Base-by-base conservation (phyloP, 2,113 vertebrate species). In the Erpornis zantholeuca region DNA sequence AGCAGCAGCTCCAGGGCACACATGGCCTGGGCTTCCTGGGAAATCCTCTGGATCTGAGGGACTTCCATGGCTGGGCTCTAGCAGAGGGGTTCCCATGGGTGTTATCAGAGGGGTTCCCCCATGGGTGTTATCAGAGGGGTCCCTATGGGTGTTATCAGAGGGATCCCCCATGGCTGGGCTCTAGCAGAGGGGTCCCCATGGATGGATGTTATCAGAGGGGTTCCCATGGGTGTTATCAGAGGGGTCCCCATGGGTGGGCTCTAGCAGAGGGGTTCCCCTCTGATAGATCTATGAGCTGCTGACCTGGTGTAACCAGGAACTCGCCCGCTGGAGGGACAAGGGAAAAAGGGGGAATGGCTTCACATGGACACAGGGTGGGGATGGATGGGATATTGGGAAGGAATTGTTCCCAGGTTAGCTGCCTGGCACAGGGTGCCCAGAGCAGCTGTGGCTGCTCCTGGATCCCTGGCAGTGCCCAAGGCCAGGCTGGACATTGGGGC, bases 331-430 rank as follows among this genome's bases (percentile, higher is more conserved):
- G 6, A 52, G 53, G 35, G n/a, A 78, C 6, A 45, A 38, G 53
- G 44, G 27, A 6, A 15, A 64, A 66, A 45, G 10, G 53, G 52
- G 33, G 23, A 78, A 16, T n/a, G 64, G 56, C n/a, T 54, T 18
- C 69, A 6, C 56, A 35, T 0, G 6, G 57, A 7, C 80, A 36
- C 5, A 23, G 44, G 44, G 44, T 24, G n/a, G 52, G 31, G 20
- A 0, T 3, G 9, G 81, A 10, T 8, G 21, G 47, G 38, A 31
- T 2, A 2, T 8, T 11, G 49, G 49, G 33, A 7, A 47, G 81
- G 49, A 65, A 35, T 35, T 42, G 18, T 8, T 22, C 70, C n/a
- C n/a, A n/a, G n/a, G n/a, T n/a, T n/a, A n/a, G n/a, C n/a, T n/a
- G n/a, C n/a, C n/a, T 72, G 70, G 50, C 11, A 19, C 11, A 28